A percentile compares a stretch with the other conserved stretches of the same genome.
phyloP scores from a whole-genome alignment of 92 coral and sea anemone genomes.

The Palythoa grandis region DNA sequence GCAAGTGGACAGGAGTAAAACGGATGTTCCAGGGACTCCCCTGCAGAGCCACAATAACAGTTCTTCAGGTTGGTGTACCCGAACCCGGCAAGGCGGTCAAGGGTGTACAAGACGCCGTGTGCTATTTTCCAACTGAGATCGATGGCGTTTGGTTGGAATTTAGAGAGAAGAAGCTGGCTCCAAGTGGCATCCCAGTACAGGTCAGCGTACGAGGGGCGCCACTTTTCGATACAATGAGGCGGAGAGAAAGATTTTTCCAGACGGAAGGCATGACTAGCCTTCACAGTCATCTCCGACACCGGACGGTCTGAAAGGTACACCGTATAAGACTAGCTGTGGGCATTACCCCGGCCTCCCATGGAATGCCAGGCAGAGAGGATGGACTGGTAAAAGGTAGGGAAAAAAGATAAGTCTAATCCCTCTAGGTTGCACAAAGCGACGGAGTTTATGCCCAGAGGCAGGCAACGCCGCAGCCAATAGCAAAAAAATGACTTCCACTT shows the following conservation, averaged over 20 bases:
- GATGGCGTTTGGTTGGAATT: background rate
- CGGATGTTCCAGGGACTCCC: slow-evolving; percentile 10
- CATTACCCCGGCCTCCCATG: background rate
- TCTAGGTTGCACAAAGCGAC: too few relatives aligned
- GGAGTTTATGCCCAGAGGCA: too few relatives aligned
- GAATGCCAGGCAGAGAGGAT: too few relatives aligned
- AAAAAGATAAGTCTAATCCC: too few relatives aligned
- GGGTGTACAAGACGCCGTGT: slow-evolving; percentile 42
- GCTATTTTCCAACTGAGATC: slow-evolving; percentile 46
- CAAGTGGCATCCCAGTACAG: slow-evolving; percentile 37
- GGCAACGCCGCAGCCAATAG: too few relatives aligned
- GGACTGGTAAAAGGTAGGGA: too few relatives aligned
- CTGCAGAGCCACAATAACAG: background rate
- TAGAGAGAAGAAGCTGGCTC: slow-evolving; percentile 14
- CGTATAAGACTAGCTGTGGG: too few relatives aligned
- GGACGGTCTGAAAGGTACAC: too few relatives aligned
- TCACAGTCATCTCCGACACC: too few relatives aligned
- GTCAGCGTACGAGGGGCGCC: background rate
- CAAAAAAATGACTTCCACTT: background rate
- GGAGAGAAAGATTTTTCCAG: background rate
- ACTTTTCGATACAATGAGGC: slow-evolving; percentile 34
- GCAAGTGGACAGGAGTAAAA: background rate
- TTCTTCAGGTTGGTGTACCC: background rate
- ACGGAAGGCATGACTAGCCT: background rate
- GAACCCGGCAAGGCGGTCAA: too few relatives aligned